Evolutionary conservation across 2,113 vertebrate species (phyloP).

Genomic region (Mustela nigripes): DNA sequence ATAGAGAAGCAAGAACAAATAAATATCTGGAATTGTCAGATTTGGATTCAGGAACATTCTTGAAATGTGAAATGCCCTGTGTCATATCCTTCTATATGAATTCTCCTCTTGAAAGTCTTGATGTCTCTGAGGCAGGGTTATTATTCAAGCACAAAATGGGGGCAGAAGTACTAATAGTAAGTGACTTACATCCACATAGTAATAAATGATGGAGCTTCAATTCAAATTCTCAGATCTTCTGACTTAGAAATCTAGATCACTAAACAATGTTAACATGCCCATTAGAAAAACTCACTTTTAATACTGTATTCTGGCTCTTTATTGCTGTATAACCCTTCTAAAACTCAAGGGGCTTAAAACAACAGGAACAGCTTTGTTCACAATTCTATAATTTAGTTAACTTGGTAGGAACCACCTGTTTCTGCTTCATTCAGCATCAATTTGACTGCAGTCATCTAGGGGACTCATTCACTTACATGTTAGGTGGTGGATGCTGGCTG

Average conservation of each 20-base stretch:
- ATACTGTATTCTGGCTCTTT: not conserved
- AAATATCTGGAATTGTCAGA: not conserved
- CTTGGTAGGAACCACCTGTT: not conserved
- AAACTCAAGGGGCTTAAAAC: not conserved
- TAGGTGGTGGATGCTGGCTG: not conserved
- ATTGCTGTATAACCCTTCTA: not conserved
- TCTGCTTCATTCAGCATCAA: not conserved
- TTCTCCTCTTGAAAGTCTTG: not conserved
- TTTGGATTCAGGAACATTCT: not conserved
- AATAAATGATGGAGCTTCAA: not conserved
- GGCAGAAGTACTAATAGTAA: not conserved
- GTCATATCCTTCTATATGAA: not conserved
- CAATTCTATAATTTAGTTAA: not conserved
- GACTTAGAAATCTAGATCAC: not conserved
- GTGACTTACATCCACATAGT: not conserved
- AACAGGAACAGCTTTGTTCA: not conserved
- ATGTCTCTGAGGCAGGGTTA: not conserved
- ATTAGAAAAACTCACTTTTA: not conserved
- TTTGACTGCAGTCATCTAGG: not conserved
- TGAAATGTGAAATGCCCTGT: not conserved
- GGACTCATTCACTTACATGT: not conserved
- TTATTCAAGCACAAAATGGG: not conserved
- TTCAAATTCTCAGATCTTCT: constrained; percentile 12
- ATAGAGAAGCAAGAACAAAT: not conserved
- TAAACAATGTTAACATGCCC: not conserved